Evolutionary conservation across 2,797 vertebrate species (phyloP), one percentile per base, ranked within the genome.

Genomic region (Gallinago stenura): DNA sequence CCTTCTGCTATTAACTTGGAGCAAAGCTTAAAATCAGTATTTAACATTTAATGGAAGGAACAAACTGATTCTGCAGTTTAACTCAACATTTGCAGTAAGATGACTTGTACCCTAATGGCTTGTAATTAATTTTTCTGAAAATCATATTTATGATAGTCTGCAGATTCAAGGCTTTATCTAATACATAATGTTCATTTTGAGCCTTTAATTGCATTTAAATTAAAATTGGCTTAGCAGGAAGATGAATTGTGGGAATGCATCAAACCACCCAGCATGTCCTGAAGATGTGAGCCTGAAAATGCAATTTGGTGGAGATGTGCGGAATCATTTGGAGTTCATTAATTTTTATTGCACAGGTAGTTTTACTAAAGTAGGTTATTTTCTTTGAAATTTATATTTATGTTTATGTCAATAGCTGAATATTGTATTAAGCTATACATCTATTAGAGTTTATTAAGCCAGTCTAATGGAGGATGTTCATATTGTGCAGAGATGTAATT

Each of bases 161-260:
- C 97, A 98, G 98, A 98, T 98, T 98, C 96, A 37, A 97, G 98
- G 98, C 98, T 98, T 98, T 98, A 99, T 99, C 98, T 98, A 98
- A 99, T 98, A 98, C 98, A 98, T 98, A 99, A 99, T 98, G 98
- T 98, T 99, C 98, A 99, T 99, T 99, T 99, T 98, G 98, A 98
- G 98, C 98, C 98, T 98, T 98, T 99, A 99, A 99, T 99, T 99
- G 98, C 98, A 98, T 99, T 98, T 99, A 99, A 99, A 99, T 99
- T 98, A 99, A 99, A 99, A 99, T 98, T 98, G 98, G 98, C 98
- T 98, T 98, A 98, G 98, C 98, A 98, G 98, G 98, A 98, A 98
- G 98, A 99, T 98, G 98, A 98, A 99, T 99, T 98, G 98, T 98
- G 98, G 97, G 98, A 98, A 98, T 98, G 98, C 98, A 98, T 98